phyloP scores from a whole-genome alignment of 2,797 vertebrate genomes.

The Eulemur mongoz region DNA sequence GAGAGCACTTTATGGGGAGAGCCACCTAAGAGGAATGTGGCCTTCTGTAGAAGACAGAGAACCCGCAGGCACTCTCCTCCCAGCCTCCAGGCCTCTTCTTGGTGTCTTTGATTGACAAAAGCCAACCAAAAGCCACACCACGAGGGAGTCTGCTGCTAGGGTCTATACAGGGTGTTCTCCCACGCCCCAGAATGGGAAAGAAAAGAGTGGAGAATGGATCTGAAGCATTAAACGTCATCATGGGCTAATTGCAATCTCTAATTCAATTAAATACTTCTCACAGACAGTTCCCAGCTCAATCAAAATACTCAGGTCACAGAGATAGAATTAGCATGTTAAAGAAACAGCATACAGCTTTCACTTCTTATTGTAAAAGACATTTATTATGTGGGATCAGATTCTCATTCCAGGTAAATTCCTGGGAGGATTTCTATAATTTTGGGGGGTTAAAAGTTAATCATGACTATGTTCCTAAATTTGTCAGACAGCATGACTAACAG shows the following conservation, averaged over 20 bases:
- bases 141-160: background rate
- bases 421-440: conserved; percentile 44
- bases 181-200: background rate
- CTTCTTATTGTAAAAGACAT: background rate
- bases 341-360: background rate
- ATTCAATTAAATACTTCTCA: conserved; percentile 45
- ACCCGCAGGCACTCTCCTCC: background rate
- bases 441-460: conserved; percentile 71
- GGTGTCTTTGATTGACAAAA: background rate
- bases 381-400: background rate
- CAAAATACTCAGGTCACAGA: conserved; percentile 21
- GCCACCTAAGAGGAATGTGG: background rate
- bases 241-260: conserved; percentile 38
- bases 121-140: background rate
- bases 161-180: background rate
- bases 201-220: background rate
- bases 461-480: conserved; percentile 63
- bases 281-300: conserved; percentile 23
- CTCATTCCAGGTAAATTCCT: conserved; percentile 65
- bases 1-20: background rate
- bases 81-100: background rate
- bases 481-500: conserved; percentile 48
- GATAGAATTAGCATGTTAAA: conserved; percentile 10
- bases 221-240: background rate
- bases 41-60: background rate